Conservation (phyloP, 2,888 invertebrate species). For the Campoplex nolae region DNA sequence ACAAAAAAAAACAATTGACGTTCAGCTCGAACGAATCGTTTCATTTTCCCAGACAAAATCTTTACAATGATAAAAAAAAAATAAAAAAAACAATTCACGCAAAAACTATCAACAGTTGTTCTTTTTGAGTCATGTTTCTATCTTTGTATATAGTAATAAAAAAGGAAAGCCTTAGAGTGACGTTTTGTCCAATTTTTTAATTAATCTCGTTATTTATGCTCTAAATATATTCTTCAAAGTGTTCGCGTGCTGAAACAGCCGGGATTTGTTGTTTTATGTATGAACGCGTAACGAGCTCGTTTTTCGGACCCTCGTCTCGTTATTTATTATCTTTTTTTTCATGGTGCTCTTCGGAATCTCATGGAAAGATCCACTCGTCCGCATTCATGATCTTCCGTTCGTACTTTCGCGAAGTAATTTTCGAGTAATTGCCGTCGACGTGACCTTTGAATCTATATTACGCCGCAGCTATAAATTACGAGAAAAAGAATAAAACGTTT, state of each 20-base stretch:
- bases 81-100: not conserved
- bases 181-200: not conserved
- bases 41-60: not conserved
- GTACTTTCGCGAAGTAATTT: conserved; percentile 37
- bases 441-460: conserved; percentile 28
- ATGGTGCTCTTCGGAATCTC: conserved; percentile 12
- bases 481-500: conserved; percentile 5
- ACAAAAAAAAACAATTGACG: not conserved
- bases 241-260: not conserved
- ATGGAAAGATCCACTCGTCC: conserved; percentile 61
- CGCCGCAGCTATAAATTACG: conserved; percentile 21
- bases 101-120: not conserved
- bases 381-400: conserved; percentile 54
- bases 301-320: conserved; percentile 29
- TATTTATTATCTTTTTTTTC: conserved; percentile 48
- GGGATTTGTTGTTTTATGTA: conserved; percentile 8
- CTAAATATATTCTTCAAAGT: conserved; percentile 21
- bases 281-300: conserved; percentile 18
- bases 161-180: not conserved
- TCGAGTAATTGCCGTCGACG: conserved; percentile 35
- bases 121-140: not conserved
- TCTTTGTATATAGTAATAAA: not conserved
- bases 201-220: conserved; percentile 37
- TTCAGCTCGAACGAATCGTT: not conserved
- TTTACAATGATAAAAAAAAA: not conserved